Evolutionary conservation across 2,113 vertebrate genomes (phyloP), one percentile per base, ranked within the genome.

Genomic region (Vombatus ursinus): DNA sequence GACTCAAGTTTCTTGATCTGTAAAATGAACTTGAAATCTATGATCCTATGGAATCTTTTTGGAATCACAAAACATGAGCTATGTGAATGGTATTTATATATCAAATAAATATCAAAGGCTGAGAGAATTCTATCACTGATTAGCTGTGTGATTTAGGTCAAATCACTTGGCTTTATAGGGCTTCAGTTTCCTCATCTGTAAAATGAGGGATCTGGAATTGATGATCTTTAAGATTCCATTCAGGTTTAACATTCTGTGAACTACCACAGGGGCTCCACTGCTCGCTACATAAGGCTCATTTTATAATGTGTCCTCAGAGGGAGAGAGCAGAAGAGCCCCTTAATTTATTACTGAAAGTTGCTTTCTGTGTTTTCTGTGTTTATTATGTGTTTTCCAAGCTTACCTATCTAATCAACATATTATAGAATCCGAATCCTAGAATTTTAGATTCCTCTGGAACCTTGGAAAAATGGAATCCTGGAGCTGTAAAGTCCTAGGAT

Each of bases 61-160:
- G 89, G 61, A 48, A 92, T 96, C 50, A 44, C 23, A 95, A 90
- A 91, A 94, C 12, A 84, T 91, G 51, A 37, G 50, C 28, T 31
- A 44, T 91, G 49, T 93, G 26, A 12, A 0, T 1, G 49, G 44
- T 93, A 23, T 49, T 49, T 49, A 49, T 49, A 49, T 49, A 49
- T 49, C 49, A 0, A 2, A 54, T 89, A 57, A 57, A 94, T n/a
- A 52, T 47, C 57, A 95, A 95, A 95, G 68, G 92, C 50, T 94
- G 50, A 52, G 44, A 77, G 68, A 44, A 44, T 84, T 84, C 25
- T 68, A 37, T 37, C 31, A 16, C n/a, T 44, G 6, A 84, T 84
- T 23, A 19, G 19, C 23, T n/a, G n/a, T 84, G 19, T 84, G 68
- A 84, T 44, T 84, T 23, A n/a, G n/a, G 68, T 0, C n/a, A 84